Conservation (phyloP, 1,140 invertebrate species). For the Babylonia areolata region DNA sequence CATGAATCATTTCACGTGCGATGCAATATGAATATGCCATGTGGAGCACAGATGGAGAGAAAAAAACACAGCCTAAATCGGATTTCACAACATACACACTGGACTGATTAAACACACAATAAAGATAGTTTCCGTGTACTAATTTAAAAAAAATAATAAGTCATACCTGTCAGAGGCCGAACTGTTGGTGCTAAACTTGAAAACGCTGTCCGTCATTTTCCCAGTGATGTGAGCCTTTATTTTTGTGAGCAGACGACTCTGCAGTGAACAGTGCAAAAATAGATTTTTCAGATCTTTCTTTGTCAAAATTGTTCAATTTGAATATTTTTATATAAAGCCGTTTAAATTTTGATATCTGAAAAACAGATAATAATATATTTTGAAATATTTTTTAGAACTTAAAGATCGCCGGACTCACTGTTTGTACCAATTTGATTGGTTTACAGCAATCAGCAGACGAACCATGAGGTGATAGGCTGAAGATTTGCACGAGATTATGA, state of each 20-base stretch:
- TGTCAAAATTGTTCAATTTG: too few species aligned
- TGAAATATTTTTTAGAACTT: neutral
- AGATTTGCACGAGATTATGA: neutral
- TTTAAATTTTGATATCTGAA: neutral
- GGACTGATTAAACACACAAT: neutral
- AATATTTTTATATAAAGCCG: too few species aligned
- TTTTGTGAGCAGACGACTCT: neutral
- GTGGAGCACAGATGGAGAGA: neutral
- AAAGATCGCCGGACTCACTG: neutral
- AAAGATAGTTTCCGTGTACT: neutral
- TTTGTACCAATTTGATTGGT: constrained; percentile 24
- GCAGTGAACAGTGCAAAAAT: constrained; percentile 29
- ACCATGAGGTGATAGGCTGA: constrained; percentile 31
- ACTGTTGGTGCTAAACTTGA: constrained; percentile 60
- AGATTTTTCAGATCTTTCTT: too few species aligned
- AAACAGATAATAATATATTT: neutral
- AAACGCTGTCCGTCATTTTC: constrained; percentile 48
- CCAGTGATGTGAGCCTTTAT: constrained; percentile 14
- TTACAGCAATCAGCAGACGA: constrained; percentile 43
- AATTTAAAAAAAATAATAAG: neutral
- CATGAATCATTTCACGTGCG: too few species aligned
- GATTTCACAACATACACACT: neutral
- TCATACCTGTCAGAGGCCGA: constrained; percentile 63
- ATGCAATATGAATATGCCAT: too few species aligned
- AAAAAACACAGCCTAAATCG: neutral